Evolutionary conservation across 2,113 vertebrate genomes (phyloP), one percentile per base, ranked within the genome.

Genomic region (Empidonax alnorum): DNA sequence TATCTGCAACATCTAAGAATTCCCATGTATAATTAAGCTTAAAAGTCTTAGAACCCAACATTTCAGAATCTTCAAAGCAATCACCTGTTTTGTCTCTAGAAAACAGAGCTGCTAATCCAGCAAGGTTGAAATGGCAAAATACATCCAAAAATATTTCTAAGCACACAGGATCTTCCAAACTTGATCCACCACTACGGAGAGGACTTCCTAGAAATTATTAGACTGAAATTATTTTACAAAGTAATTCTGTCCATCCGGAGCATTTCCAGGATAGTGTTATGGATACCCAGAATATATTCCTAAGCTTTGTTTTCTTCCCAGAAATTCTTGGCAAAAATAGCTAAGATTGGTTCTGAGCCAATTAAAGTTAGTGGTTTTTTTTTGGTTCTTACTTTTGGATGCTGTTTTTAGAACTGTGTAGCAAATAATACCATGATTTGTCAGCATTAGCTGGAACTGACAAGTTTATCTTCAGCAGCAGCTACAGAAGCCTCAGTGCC

Each of bases 271-370:
- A 44, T 8, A 91, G 25, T 35, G 50, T 62, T 83, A 65, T 53
- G 56, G 62, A 93, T 69, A 79, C 23, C 17, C 78, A 87, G 47
- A 93, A 89, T 50, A 69, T 95, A 93, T 42, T 46, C 41, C 49
- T 79, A 79, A 4, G 7, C 58, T 78, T 84, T 44, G 44, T 73
- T 63, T 95, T 52, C 72, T 93, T 93, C 85, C 75, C 76, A 76
- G 67, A 93, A 94, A 79, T 83, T 84, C 47, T 28, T 62, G 42
- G 30, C 71, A 89, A 95, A 94, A 95, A 92, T 35, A 97, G 53
- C 79, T 42, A 47, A 83, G 46, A 80, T 35, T 88, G 79, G 78
- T 62, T 76, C 41, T 2, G 3, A 85, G 46, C 74, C 88, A 89
- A 24, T 42, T 78, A 33, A 21, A 62, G 67, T 25, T 80, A 56